Evolutionary conservation across 2,888 invertebrate genomes (phyloP).

Genomic region (Aspidiotus rigidus): DNA sequence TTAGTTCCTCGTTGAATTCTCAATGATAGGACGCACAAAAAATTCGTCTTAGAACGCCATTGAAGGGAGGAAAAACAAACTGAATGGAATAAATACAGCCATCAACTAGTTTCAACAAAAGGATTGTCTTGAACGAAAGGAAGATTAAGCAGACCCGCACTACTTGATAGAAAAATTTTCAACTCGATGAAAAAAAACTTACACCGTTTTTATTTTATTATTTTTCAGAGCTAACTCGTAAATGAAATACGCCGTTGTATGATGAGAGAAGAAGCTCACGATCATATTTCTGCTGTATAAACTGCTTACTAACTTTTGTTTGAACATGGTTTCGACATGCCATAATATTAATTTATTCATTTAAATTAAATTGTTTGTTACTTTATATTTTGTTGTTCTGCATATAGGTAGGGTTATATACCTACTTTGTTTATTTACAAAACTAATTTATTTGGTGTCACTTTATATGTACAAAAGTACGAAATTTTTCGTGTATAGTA

Average conservation of each 20-base stretch:
- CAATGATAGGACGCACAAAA: no score
- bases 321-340: conserved; percentile 19
- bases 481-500: background rate
- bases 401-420: background rate
- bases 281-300: conserved; percentile 22
- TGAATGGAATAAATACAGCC: no score
- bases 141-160: no score
- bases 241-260: background rate
- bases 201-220: no score
- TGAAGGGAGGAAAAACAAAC: no score
- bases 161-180: no score
- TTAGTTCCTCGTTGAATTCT: no score
- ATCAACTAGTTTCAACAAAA: no score
- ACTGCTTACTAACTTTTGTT: conserved; percentile 31
- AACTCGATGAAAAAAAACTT: no score
- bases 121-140: no score
- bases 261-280: background rate
- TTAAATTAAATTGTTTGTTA: conserved; percentile 8
- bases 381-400: conserved; percentile 15
- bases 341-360: conserved; percentile 27
- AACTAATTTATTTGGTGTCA: background rate
- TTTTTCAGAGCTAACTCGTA: conserved; percentile 6
- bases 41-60: no score
- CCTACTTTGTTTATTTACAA: background rate
- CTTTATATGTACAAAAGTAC: background rate